Evolutionary conservation across 2,888 invertebrate genomes (phyloP).

Genomic region (Chrysomela aeneicollis): DNA sequence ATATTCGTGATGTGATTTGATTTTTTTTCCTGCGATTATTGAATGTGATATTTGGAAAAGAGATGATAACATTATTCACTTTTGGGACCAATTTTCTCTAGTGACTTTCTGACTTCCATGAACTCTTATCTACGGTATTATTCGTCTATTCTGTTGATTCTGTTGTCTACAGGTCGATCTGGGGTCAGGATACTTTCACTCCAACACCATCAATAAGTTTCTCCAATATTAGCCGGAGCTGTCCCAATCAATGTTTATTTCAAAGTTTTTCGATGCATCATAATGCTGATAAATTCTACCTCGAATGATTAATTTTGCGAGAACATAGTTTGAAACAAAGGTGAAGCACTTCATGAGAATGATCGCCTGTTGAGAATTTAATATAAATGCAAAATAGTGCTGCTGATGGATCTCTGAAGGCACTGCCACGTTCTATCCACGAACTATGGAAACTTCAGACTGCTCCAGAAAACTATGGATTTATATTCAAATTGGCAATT

Average conservation of each 20-base stretch:
- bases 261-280: conserved; percentile 2
- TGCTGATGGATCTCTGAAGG: conserved; percentile 21
- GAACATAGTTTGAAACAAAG: conserved; percentile 13
- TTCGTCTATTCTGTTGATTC: no score
- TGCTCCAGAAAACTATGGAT: conserved; percentile 36
- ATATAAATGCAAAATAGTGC: conserved; percentile 39
- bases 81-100: no score
- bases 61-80: no score
- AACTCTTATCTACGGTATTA: no score
- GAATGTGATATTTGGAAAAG: no score
- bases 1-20: no score
- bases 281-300: not conserved
- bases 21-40: no score
- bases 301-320: not conserved
- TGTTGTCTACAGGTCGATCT: no score
- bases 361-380: conserved; percentile 32
- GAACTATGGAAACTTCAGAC: conserved; percentile 38
- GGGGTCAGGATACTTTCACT: no score
- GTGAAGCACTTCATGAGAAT: conserved; percentile 22
- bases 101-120: no score
- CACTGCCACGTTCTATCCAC: conserved; percentile 23
- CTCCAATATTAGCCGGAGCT: no score
- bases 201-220: no score
- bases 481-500: conserved; percentile 42
- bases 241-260: not conserved